phyloP scores from a whole-genome alignment of 2,113 vertebrate genomes.

The Silurus glanis region DNA sequence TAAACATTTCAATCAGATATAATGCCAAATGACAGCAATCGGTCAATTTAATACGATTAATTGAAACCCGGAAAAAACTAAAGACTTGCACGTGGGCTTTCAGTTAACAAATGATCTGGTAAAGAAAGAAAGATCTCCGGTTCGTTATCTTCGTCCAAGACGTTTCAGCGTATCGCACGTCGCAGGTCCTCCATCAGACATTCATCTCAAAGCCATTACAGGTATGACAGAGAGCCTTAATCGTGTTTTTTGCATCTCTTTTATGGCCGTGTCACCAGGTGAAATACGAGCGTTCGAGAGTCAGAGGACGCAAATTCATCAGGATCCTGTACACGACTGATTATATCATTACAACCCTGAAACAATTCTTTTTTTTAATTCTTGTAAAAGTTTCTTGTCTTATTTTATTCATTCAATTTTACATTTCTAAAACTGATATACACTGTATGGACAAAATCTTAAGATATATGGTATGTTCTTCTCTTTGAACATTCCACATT shows the following conservation, averaged over 20 bases:
- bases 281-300: slow-evolving; percentile 16
- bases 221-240: slow-evolving; percentile 40
- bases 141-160: not conserved
- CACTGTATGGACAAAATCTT: too few species aligned
- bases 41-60: not conserved
- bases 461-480: too few species aligned
- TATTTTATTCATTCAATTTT: not conserved
- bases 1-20: not conserved
- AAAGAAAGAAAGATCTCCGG: not conserved
- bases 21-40: not conserved
- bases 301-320: slow-evolving; percentile 32
- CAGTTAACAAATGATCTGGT: not conserved
- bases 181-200: not conserved
- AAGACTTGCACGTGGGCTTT: not conserved
- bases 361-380: not conserved
- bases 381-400: not conserved
- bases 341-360: not conserved
- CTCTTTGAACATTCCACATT: too few species aligned
- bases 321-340: slow-evolving; percentile 14
- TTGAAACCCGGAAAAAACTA: not conserved
- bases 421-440: too few species aligned
- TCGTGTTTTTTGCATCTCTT: slow-evolving; percentile 38
- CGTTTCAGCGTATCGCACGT: not conserved
- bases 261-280: slow-evolving; percentile 25
- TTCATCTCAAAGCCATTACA: slow-evolving; percentile 38